Conservation (phyloP, 2,888 invertebrate genomes). For the Griposia aprilina region DNA sequence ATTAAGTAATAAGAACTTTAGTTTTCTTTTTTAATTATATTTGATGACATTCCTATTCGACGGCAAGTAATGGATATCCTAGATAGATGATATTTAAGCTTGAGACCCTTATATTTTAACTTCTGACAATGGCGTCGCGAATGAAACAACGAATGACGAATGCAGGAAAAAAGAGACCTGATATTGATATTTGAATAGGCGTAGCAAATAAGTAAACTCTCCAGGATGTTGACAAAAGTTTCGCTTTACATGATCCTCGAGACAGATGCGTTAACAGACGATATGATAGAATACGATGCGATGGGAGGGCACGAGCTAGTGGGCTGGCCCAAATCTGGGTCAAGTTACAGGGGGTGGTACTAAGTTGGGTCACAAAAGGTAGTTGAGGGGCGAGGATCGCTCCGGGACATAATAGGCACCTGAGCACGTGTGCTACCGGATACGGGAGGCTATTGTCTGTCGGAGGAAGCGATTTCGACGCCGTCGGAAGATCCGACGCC, state of each 20-base stretch:
- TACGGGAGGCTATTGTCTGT: constrained; percentile 87
- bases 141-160: constrained; percentile 36
- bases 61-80: background rate
- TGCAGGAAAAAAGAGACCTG: constrained; percentile 28
- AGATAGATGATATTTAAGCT: constrained; percentile 6
- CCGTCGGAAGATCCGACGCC: constrained; percentile 85
- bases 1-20: constrained; percentile 44
- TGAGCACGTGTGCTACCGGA: constrained; percentile 90
- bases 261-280: constrained; percentile 79
- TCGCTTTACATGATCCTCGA: constrained; percentile 62
- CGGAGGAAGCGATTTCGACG: constrained; percentile 89
- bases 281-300: constrained; percentile 74
- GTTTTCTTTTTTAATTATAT: constrained; percentile 10
- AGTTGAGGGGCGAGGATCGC: constrained; percentile 76
- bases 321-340: constrained; percentile 84
- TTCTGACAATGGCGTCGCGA: constrained; percentile 13
- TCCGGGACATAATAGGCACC: constrained; percentile 87
- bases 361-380: constrained; percentile 80
- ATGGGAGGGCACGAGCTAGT: constrained; percentile 87
- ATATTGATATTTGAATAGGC: constrained; percentile 61
- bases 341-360: constrained; percentile 87
- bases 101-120: background rate
- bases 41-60: background rate
- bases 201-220: constrained; percentile 56
- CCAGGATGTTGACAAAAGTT: constrained; percentile 79